Evolutionary conservation across 2,113 vertebrate species (phyloP).

Genomic region (Calidris pugnax): DNA sequence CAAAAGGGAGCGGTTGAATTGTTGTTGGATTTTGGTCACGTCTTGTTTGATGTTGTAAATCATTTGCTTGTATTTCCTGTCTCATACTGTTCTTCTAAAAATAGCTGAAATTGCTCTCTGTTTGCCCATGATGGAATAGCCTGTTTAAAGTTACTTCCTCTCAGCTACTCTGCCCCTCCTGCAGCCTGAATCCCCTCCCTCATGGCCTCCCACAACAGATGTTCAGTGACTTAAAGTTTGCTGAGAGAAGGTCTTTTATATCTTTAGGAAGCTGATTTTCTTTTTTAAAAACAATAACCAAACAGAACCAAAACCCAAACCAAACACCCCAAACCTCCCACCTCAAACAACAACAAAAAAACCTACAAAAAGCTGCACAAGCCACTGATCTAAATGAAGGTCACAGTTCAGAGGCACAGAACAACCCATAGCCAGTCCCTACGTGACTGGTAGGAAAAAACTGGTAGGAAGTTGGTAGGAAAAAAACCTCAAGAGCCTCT

Average conservation of each 20-base stretch:
- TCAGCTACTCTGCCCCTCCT: neutral
- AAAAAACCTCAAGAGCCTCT: neutral
- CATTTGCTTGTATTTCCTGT: constrained; percentile 36
- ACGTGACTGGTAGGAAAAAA: neutral
- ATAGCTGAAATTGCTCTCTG: neutral
- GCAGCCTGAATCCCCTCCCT: neutral
- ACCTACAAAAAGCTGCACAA: accelerated
- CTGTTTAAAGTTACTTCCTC: constrained; percentile 18
- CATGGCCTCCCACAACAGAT: constrained; percentile 14
- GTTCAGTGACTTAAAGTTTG: constrained; percentile 17
- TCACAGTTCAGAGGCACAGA: neutral
- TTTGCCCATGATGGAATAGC: constrained; percentile 3
- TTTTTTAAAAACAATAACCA: neutral
- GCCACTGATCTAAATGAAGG: neutral
- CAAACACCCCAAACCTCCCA: accelerated
- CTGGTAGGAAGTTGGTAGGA: neutral
- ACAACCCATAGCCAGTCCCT: neutral
- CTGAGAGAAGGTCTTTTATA: neutral
- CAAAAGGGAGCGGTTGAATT: neutral
- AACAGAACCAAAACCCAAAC: neutral
- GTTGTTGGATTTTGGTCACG: neutral
- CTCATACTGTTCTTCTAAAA: constrained; percentile 20
- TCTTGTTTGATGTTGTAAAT: constrained; percentile 22
- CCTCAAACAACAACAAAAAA: neutral
- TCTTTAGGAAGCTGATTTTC: neutral